Percentiles rank a stretch among this genome's conserved stretches.
These are phyloP conservation scores for Phortica magna DNA, from an alignment of 2,888 invertebrate species.

Conservation along the genomic window DNA sequence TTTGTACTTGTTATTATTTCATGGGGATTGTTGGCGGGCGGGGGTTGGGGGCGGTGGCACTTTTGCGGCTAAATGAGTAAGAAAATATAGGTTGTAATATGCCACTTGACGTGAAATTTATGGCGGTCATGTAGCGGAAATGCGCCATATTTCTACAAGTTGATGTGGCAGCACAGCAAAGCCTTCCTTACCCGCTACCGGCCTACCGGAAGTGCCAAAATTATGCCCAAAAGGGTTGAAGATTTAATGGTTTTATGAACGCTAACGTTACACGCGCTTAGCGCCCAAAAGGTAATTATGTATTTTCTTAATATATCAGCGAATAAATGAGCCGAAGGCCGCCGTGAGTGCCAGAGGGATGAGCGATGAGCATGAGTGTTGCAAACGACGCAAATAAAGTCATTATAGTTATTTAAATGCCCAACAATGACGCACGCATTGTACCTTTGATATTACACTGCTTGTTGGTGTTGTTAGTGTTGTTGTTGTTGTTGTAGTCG, in stretches of 20 bases:
- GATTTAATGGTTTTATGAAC: conserved; percentile 68
- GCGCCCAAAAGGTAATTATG: too few species aligned
- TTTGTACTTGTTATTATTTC: too few species aligned
- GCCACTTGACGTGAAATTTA: conserved; percentile 52
- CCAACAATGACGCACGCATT: too few species aligned
- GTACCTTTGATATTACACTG: too few species aligned
- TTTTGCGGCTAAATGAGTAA: conserved; percentile 34
- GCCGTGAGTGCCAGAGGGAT: too few species aligned
- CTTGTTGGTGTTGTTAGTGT: too few species aligned
- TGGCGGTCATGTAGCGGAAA: conserved; percentile 56
- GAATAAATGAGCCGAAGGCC: too few species aligned
- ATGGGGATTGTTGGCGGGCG: too few species aligned
- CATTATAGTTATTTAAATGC: background rate
- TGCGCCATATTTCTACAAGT: conserved; percentile 47
- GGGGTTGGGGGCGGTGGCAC: background rate
- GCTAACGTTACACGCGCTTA: conserved; percentile 37
- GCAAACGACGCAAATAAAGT: background rate
- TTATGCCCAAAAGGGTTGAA: conserved; percentile 60
- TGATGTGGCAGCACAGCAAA: background rate
- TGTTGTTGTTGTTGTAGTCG: too few species aligned
- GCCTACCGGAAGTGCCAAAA: conserved; percentile 28
- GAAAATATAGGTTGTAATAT: conserved; percentile 37
- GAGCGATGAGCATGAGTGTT: background rate
- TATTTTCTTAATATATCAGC: too few species aligned
- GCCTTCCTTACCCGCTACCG: background rate